These are phyloP conservation scores for Channallabes apus DNA, from an alignment of 2,797 vertebrate species.

Conservation along the genomic window DNA sequence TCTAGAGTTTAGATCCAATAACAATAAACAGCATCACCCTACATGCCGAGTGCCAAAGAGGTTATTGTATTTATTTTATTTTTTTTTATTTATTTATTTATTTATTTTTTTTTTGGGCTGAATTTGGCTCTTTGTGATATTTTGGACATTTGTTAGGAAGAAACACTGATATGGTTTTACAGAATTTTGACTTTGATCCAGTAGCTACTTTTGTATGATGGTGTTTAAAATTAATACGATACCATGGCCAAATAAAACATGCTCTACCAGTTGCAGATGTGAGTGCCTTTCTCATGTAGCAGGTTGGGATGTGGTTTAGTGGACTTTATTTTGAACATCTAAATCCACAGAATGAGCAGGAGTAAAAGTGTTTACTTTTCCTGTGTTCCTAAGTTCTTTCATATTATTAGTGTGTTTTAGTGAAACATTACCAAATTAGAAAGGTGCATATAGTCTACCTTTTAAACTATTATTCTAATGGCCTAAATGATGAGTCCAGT, in stretches of 20 bases:
- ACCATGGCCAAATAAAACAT: not conserved
- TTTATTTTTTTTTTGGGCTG: constrained; percentile 66
- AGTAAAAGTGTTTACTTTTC: not conserved
- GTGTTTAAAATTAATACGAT: not conserved
- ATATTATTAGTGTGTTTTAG: not conserved
- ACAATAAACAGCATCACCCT: constrained; percentile 78
- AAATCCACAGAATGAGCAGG: too few relatives aligned
- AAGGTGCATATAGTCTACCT: not conserved
- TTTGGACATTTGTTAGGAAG: constrained; percentile 71
- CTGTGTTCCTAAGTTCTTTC: not conserved
- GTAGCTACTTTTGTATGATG: not conserved
- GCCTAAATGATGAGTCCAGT: not conserved
- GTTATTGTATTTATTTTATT: constrained; percentile 64
- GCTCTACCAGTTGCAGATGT: not conserved
- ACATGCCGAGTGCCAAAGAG: constrained; percentile 69
- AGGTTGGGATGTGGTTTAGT: not conserved
- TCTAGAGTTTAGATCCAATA: constrained; percentile 67
- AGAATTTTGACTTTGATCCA: constrained; percentile 28
- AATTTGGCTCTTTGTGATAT: constrained; percentile 78
- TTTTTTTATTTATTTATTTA: too few relatives aligned
- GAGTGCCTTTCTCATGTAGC: not conserved
- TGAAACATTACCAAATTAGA: not conserved
- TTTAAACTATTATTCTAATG: not conserved
- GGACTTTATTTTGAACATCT: too few relatives aligned
- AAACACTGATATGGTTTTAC: constrained; percentile 74